Evolutionary conservation across 1,140 invertebrate genomes (phyloP).

Genomic region (Wiebesia pumilae): DNA sequence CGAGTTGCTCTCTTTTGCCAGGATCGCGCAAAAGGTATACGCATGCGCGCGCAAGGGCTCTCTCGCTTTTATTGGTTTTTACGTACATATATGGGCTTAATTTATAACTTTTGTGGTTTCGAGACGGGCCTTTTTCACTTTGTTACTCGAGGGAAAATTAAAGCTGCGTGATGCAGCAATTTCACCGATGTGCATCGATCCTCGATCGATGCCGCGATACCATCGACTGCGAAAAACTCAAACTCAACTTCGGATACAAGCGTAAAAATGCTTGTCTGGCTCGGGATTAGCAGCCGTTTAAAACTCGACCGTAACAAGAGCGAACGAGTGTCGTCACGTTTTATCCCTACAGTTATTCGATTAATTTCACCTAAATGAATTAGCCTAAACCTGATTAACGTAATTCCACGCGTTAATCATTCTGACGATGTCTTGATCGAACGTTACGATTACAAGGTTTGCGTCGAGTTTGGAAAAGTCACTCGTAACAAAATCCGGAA

Average conservation of each 20-base stretch:
- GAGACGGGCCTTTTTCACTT: constrained; percentile 38
- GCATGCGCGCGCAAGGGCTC: not conserved
- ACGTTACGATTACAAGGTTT: not conserved
- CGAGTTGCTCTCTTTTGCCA: constrained; percentile 47
- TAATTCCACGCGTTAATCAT: not conserved
- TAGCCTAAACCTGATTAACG: not conserved
- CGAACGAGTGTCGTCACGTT: too few species aligned
- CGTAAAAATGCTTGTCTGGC: too few species aligned
- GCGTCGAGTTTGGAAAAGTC: too few species aligned
- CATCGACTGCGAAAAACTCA: not conserved
- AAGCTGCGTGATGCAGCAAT: not conserved
- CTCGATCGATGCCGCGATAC: not conserved
- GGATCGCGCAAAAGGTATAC: constrained; percentile 38
- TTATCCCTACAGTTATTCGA: too few species aligned
- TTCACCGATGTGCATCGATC: not conserved
- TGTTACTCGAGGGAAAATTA: constrained; percentile 19
- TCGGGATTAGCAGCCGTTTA: too few species aligned
- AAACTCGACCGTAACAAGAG: too few species aligned
- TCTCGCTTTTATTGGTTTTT: constrained; percentile 51
- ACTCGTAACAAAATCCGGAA: too few species aligned
- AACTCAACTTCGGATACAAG: not conserved
- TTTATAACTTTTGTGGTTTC: constrained; percentile 44
- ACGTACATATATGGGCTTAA: constrained; percentile 39
- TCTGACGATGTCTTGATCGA: too few species aligned
- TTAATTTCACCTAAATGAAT: not conserved